Conservation (phyloP, 1,140 invertebrate genomes). For the Scaptodrosophila lebanonensis region DNA sequence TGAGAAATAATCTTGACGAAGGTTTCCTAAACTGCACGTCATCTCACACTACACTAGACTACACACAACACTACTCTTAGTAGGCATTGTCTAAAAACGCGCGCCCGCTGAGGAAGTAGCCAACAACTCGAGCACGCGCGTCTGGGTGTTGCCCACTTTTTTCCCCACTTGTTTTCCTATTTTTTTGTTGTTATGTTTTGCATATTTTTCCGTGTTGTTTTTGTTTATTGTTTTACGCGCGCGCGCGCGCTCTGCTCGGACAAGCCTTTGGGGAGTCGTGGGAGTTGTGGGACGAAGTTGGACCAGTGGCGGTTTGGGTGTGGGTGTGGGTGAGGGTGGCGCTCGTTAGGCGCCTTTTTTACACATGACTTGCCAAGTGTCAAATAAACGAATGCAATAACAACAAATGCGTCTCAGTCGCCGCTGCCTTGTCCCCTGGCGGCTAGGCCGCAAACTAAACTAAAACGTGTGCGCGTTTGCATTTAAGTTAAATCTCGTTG, state of each 20-base stretch:
- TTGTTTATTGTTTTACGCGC: too few species aligned
- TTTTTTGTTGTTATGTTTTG: too few species aligned
- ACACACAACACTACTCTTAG: neutral
- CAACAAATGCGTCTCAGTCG: slow-evolving; percentile 19
- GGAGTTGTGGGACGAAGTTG: too few species aligned
- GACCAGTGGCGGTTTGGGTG: too few species aligned
- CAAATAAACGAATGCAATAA: slow-evolving; percentile 59
- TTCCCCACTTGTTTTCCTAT: too few species aligned
- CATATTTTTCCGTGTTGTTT: too few species aligned
- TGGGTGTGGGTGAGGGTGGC: too few species aligned
- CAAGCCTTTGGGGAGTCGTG: slow-evolving; percentile 19
- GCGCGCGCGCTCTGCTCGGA: too few species aligned
- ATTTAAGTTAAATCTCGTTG: slow-evolving; percentile 59
- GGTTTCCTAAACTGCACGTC: slow-evolving; percentile 29
- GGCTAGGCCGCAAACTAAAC: slow-evolving; percentile 73
- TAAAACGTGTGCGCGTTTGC: slow-evolving; percentile 69
- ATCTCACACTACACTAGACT: neutral
- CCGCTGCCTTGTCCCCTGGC: slow-evolving; percentile 58
- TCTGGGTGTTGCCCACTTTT: neutral
- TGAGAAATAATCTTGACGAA: slow-evolving; percentile 67
- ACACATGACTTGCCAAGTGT: slow-evolving; percentile 68
- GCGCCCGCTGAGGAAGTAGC: too few species aligned
- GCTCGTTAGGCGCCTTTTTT: slow-evolving; percentile 65
- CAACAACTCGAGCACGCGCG: neutral
- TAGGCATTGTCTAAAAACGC: too few species aligned